Base-by-base conservation (phyloP, 1,140 invertebrate genomes). In the Phortica variegata region DNA sequence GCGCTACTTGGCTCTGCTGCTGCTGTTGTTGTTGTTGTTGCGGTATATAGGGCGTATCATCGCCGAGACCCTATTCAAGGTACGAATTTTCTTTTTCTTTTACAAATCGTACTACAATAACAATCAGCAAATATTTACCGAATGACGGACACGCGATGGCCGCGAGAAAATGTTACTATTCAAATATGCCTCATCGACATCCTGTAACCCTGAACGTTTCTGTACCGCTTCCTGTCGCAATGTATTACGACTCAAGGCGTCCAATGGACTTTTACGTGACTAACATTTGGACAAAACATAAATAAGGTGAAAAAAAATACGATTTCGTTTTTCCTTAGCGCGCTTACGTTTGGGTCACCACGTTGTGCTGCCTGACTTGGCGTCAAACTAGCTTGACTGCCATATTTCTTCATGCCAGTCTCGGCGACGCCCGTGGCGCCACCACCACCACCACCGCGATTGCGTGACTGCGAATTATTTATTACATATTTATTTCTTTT, bases 151-250 rank as follows among this genome's bases (percentile, higher is more conserved):
- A 19, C 61, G 54, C 8, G 56, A 5, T 0, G 68, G 58, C 12
- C 65, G 70, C 0, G 58, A 54, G 55, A 73, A 73, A 2, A 60
- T 39, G 49, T 73, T 73, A 1, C 51, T 19, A 1, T 68, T 58
- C 31, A 74, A 7, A 34, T 69, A 73, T 6, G 54, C 48, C 2
- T 73, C 71, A 33, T 73, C 66, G 1, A 74, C 71, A 47, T 74
- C 71, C 54, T 74, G 71, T 20, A 74, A 17, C 6, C 71, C 71
- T n/a, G 70, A 73, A 15, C 70, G 62, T 8, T 65, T 63, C 33
- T 68, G 62, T 37, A 71, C 54, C 7, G 56, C 52, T 48, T 61
- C 56, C 21, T 60, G 56, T 13, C 65, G 61, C 6, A 33, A 43
- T 1, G 44, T 41, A 19, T 33, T 10, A 13, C 66, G 65, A 18